Evolutionary conservation across 37 sponge, comb jelly and placozoan genomes (phyloP).

Genomic region (Agelas oroides): DNA sequence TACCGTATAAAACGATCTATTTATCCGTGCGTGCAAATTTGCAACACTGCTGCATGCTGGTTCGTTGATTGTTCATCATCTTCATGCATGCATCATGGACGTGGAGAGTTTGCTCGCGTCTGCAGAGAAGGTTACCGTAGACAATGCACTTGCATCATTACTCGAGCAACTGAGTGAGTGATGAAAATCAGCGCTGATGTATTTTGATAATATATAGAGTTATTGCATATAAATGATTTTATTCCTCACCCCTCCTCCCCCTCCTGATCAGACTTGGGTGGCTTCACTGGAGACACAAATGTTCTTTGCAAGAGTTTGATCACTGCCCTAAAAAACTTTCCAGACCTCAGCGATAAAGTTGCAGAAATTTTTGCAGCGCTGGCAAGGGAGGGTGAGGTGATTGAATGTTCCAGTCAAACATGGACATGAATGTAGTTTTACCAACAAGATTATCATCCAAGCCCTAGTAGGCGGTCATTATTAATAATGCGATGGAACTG

Average conservation of each 20-base stretch:
- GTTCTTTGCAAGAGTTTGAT: conserved; percentile 19
- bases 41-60: background rate
- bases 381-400: conserved; percentile 26
- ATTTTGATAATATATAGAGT: no score
- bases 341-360: conserved; percentile 1
- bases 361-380: conserved; percentile 45
- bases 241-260: no score
- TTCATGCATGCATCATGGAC: no score
- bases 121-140: background rate
- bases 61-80: no score
- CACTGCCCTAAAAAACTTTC: background rate
- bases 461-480: no score
- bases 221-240: no score
- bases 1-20: background rate
- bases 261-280: conserved; percentile 2
- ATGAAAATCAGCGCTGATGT: no score
- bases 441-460: no score
- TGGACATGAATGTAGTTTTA: no score
- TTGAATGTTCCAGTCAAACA: no score
- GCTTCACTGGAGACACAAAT: background rate
- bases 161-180: no score
- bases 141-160: background rate
- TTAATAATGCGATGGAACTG: no score
- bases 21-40: background rate
- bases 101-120: background rate